Evolutionary conservation across 2,888 invertebrate species (phyloP), one percentile per base, ranked within the genome.

Genomic region (Apodemia mormo): DNA sequence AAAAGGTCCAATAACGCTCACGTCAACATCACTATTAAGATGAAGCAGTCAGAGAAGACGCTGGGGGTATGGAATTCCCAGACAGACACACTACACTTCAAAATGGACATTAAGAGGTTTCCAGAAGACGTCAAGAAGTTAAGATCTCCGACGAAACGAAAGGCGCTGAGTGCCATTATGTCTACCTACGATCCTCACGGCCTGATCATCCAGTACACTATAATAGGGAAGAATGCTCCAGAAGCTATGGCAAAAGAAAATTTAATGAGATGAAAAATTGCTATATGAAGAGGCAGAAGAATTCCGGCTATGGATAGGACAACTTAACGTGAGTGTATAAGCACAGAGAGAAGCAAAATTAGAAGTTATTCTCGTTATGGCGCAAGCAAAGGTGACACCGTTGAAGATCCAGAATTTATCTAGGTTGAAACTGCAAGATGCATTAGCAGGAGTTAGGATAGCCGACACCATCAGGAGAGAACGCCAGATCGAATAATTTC

Each of bases 181-280:
- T 66, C 68, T 1, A 65, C 81, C 0, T 84, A 78, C 67, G 81
- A 84, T 56, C 82, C 82, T 12, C 29, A 72, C 10, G 72, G 73
- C 1, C 67, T 74, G 58, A 56, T 71, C 0, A 58, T 65, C 0
- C 73, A 68, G 37, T 37, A 69, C 1, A 37, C 68, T 2, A 69
- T 71, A 2, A 52, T 69, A 1, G 65, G 29, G 0, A 68, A 70
- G 5, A 56, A n/a, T 61, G 2, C 33, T 65, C 6, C 65, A 78
- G 71, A 64, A 70, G 68, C 22, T 76, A 33, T 70, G 69, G 58
- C 14, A 72, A 10, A 52, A 70, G 64, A 64, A 66, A n/a, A 22
- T 22, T 22, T 22, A 22, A 22, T 22, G 22, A 22, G 22, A 22
- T 22, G 22, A 22, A 22, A 22, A 22, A 22, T 22, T 22, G 22